Base-by-base conservation (phyloP, 2,888 invertebrate genomes). In the Lobophora halterata region DNA sequence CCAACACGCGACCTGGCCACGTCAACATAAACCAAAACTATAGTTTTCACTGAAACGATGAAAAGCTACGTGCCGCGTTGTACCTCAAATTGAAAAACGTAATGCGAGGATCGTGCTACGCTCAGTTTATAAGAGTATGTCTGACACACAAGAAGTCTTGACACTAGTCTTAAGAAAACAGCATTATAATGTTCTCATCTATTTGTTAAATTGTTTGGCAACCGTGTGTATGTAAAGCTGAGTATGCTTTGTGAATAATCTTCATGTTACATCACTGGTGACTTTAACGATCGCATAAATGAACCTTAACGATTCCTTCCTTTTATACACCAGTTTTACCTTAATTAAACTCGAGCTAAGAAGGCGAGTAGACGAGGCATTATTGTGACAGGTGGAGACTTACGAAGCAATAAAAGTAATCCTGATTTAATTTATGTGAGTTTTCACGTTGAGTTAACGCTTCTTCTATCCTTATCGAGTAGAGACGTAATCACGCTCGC, bases 401-500 rank as follows among this genome's bases (percentile, higher is more conserved):
- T 31, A 41, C 30, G 29, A 35, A 32, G 21, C 40, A 28, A 34
- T 41, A 35, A 41, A 37, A 37, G 20, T 20, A 38, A 46, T 31
- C 27, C 26, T 40, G 30, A 23, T 31, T 37, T 41, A 44, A 40
- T 40, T 40, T 37, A 48, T 32, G 44, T 44, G 34, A 25, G 39
- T 46, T 33, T 26, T 38, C 41, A 37, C 12, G 37, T 33, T 37
- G 29, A 49, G 47, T 48, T 44, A 51, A 46, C 44, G 47, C 52
- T 58, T 56, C 52, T 52, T 55, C 18, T 23, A 41, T 45, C 26
- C 40, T 47, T 46, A 48, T 62, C 48, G 53, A 44, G 49, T 47
- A 49, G 55, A 48, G 62, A 70, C 58, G 58, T 57, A 58, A 62
- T 65, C 53, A 51, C 47, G 52, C 51, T 54, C 61, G 62, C 67